These are phyloP conservation scores for Coboldia fuscipes DNA, from an alignment of 1,140 invertebrate genomes.

Conservation along the genomic window DNA sequence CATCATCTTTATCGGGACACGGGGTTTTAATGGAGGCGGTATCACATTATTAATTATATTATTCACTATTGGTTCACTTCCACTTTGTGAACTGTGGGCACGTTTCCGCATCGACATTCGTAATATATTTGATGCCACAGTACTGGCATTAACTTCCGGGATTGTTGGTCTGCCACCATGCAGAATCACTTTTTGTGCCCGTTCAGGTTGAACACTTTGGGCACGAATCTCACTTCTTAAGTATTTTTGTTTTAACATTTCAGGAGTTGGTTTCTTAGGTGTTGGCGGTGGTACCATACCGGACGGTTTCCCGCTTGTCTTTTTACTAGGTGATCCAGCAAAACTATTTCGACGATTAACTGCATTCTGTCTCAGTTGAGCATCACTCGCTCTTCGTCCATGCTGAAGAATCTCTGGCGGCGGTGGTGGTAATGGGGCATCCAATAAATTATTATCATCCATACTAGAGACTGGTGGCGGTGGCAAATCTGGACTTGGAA, in stretches of 20 bases:
- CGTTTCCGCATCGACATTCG: neutral
- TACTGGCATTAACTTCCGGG: no score
- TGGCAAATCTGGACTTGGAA: conserved; percentile 50
- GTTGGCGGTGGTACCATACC: conserved; percentile 10
- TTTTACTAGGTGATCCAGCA: conserved; percentile 12
- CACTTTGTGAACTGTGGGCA: neutral
- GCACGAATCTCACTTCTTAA: neutral
- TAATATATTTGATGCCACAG: no score
- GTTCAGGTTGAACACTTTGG: conserved; percentile 3
- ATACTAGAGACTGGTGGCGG: conserved; percentile 37
- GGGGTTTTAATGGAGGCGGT: conserved; percentile 4
- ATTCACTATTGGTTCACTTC: neutral
- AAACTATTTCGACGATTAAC: conserved; percentile 19
- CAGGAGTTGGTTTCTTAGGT: conserved; percentile 14
- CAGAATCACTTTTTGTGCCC: conserved; percentile 3
- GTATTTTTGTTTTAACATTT: neutral
- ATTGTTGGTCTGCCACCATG: conserved; percentile 1
- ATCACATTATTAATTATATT: neutral
- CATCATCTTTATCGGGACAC: neutral
- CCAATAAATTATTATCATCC: conserved; percentile 39
- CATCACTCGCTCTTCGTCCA: conserved; percentile 3
- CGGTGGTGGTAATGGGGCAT: conserved; percentile 46
- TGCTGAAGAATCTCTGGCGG: conserved; percentile 27
- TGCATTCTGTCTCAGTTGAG: conserved; percentile 7
- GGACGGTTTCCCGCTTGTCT: conserved; percentile 7